Percentiles rank a stretch among this genome's conserved stretches.
These are phyloP conservation scores for Syritta pipiens DNA, from an alignment of 2,888 invertebrate species.

Conservation along the genomic window DNA sequence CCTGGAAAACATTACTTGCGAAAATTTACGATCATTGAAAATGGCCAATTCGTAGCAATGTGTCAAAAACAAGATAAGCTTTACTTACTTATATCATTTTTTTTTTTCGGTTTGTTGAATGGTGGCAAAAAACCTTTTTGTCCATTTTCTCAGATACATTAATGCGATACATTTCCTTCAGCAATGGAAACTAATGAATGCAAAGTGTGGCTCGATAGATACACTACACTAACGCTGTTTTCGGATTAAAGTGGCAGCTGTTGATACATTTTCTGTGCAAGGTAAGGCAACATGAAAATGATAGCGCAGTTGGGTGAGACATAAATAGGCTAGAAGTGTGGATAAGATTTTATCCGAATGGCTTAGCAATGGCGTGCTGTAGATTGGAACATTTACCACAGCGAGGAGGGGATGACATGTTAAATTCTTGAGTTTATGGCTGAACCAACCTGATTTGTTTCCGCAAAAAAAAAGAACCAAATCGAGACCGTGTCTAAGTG, in stretches of 20 bases:
- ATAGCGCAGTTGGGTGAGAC: slow-evolving; percentile 53
- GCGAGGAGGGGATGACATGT: not conserved
- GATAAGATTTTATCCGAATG: slow-evolving; percentile 65
- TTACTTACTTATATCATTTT: slow-evolving; percentile 24
- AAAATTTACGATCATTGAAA: slow-evolving; percentile 66
- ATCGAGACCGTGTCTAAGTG: not conserved
- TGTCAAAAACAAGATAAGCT: slow-evolving; percentile 69
- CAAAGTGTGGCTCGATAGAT: slow-evolving; percentile 56
- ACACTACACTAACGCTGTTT: slow-evolving; percentile 48
- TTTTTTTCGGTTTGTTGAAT: slow-evolving; percentile 3
- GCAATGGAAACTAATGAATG: slow-evolving; percentile 56
- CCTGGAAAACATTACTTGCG: slow-evolving; percentile 36
- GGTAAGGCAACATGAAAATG: slow-evolving; percentile 47
- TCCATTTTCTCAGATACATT: slow-evolving; percentile 59
- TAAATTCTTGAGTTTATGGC: slow-evolving; percentile 11
- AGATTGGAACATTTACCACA: slow-evolving; percentile 61
- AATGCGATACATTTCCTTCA: slow-evolving; percentile 62
- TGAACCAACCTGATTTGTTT: slow-evolving; percentile 9
- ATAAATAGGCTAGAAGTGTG: slow-evolving; percentile 63
- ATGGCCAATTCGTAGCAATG: slow-evolving; percentile 69
- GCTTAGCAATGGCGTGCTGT: slow-evolving; percentile 42
- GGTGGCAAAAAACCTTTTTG: slow-evolving; percentile 61
- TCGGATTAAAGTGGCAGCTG: slow-evolving; percentile 68
- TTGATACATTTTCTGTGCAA: slow-evolving; percentile 61
- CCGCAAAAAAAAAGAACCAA: slow-evolving; percentile 2